A percentile compares a stretch with the other conserved stretches of the same genome.
These are phyloP conservation scores for Microctonus aethiopoides DNA, from an alignment of 2,888 invertebrate species.

Conservation along the genomic window DNA sequence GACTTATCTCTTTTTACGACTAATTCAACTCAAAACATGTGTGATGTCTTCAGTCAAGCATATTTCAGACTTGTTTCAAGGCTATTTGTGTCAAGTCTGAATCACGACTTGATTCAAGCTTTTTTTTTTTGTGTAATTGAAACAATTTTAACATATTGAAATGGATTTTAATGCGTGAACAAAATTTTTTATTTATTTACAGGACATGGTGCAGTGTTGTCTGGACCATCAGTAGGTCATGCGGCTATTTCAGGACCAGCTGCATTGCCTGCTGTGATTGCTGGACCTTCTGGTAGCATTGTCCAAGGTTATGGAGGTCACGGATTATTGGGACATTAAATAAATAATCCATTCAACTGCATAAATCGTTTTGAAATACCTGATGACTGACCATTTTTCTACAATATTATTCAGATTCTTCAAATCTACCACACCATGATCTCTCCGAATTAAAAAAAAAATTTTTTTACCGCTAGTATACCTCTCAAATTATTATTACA, in stretches of 20 bases:
- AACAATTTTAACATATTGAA: too few species aligned
- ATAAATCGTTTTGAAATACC: not conserved
- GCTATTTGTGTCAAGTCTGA: too few species aligned
- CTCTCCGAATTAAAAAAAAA: slow-evolving; percentile 46
- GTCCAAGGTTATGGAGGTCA: slow-evolving; percentile 50
- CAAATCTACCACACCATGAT: slow-evolving; percentile 53
- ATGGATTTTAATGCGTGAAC: not conserved
- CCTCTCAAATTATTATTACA: slow-evolving; percentile 47
- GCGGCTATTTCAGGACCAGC: slow-evolving; percentile 60
- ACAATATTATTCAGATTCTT: slow-evolving; percentile 45
- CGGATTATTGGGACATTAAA: slow-evolving; percentile 14
- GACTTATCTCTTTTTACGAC: too few species aligned
- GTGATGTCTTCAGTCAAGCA: too few species aligned
- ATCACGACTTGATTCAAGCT: too few species aligned
- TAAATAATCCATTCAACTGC: not conserved
- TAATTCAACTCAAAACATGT: too few species aligned
- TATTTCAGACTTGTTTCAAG: too few species aligned
- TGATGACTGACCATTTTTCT: slow-evolving; percentile 31
- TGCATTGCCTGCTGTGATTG: slow-evolving; percentile 59
- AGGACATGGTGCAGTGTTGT: slow-evolving; percentile 57
- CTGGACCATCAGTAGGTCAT: slow-evolving; percentile 58
- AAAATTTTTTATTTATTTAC: slow-evolving; percentile 9
- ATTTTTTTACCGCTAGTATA: slow-evolving; percentile 55
- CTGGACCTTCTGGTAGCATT: slow-evolving; percentile 63
- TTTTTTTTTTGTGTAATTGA: too few species aligned